phyloP scores from a whole-genome alignment of 2,888 invertebrate species.

The Plagodis dolabraria region DNA sequence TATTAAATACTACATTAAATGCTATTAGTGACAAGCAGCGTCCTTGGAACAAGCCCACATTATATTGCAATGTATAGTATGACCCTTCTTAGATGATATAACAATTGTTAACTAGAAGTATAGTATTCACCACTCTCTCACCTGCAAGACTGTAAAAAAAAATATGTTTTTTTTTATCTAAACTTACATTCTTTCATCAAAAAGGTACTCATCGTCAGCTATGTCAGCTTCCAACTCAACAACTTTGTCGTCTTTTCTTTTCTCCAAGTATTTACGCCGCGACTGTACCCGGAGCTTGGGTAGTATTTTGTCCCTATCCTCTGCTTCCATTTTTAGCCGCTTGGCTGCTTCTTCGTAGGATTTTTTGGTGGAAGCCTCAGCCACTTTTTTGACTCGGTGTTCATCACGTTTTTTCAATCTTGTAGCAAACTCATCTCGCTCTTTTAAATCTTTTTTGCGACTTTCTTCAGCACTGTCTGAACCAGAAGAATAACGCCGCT shows the following conservation, averaged over 20 bases:
- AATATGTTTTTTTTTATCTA: too few relatives aligned
- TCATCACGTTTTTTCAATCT: constrained; percentile 96
- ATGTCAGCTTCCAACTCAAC: constrained; percentile 97
- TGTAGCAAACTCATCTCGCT: constrained; percentile 97
- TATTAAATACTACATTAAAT: too few relatives aligned
- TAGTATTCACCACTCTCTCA: too few relatives aligned
- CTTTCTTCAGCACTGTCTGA: constrained; percentile 92
- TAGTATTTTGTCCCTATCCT: constrained; percentile 93
- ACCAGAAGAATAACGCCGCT: constrained; percentile 82
- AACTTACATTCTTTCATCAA: constrained; percentile 93
- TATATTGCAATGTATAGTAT: too few relatives aligned
- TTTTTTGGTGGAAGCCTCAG: constrained; percentile 87
- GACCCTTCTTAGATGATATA: too few relatives aligned
- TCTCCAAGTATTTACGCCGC: constrained; percentile 96
- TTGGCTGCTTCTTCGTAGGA: constrained; percentile 95
- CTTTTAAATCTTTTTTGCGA: constrained; percentile 92
- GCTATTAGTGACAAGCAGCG: too few relatives aligned
- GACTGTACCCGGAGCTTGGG: constrained; percentile 96
- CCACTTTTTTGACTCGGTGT: constrained; percentile 92
- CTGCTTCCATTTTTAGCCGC: constrained; percentile 93
- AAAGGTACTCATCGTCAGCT: constrained; percentile 97
- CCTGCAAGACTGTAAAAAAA: too few relatives aligned
- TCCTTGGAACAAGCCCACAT: too few relatives aligned
- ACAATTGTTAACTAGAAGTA: too few relatives aligned
- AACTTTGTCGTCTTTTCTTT: constrained; percentile 98